Evolutionary conservation across 1,140 invertebrate species (phyloP), one percentile per base, ranked within the genome.

Genomic region (Drosophila arizonae): DNA sequence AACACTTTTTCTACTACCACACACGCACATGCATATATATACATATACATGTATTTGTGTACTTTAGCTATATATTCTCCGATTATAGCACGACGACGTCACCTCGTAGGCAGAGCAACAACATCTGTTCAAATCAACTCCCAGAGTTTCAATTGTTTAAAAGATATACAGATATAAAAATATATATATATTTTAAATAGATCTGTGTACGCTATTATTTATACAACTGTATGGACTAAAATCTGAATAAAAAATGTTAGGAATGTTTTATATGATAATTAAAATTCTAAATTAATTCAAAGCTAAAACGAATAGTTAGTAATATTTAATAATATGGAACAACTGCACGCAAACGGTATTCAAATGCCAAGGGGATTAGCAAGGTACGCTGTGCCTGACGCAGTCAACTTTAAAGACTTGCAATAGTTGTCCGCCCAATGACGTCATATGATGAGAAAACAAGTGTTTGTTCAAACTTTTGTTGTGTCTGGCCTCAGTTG

Each of bases 71-170:
- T 67, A 67, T 67, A 48, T 17, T 58, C 54, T 65, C 36, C 77
- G 81, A 81, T 79, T 76, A 73, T 82, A 80, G 72, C 64, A 55
- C 68, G 72, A 79, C 82, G 67, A 87, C 82, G 82, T 86, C 82
- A 86, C 87, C 79, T 52, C 26, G 67, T 52, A 52, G 39, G 62
- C 80, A 63, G 55, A 63, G 36, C 30, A 13, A n/a, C 36, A 82
- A 87, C 81, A 86, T 87, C 79, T 86, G 82, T 72, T 86, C 56
- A 50, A 56, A 72, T 45, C 15, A 70, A 64, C 30, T 50, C 50
- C 43, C 45, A 10, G 43, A 33, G 26, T 15, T 28, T 64, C 54
- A 54, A 41, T 46, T 46, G 36, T 33, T 46, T 55, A 11, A 33
- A 10, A n/a, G 52, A 43, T 46, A 9, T 8, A 33, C 6, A 30